Conservation (phyloP, 2,797 vertebrate genomes). For the Scomberomorus guttatus region DNA sequence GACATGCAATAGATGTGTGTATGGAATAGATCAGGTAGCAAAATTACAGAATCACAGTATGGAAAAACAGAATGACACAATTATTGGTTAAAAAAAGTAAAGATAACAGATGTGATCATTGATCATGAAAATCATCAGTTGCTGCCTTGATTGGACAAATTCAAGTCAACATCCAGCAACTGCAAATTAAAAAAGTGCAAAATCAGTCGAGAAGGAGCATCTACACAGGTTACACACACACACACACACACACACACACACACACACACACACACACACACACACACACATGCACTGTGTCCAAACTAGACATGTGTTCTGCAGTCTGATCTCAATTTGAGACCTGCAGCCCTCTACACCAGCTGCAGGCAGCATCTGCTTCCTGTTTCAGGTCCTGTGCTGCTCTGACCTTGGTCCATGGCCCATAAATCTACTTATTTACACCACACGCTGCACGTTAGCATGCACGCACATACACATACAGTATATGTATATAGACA, state of each 20-base stretch:
- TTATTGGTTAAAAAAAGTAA: too few relatives aligned
- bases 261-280: background rate
- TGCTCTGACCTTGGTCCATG: conserved; percentile 47
- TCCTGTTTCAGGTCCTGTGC: conserved; percentile 62
- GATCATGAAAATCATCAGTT: too few relatives aligned
- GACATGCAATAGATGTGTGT: too few relatives aligned
- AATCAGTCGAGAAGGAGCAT: background rate
- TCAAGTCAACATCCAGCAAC: background rate
- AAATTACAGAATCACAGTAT: too few relatives aligned
- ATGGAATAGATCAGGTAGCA: too few relatives aligned
- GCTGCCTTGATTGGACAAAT: background rate
- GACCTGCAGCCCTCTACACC: conserved; percentile 41
- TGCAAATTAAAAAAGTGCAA: background rate
- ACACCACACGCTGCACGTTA: conserved; percentile 9
- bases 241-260: background rate
- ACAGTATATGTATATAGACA: background rate
- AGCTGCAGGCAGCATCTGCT: conserved; percentile 74
- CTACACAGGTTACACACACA: background rate
- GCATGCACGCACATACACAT: conserved; percentile 4
- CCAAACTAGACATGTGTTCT: conserved; percentile 31
- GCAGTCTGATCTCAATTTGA: conserved; percentile 57
- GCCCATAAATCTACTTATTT: conserved; percentile 57
- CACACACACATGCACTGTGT: background rate
- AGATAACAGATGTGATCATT: too few relatives aligned
- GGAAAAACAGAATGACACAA: too few relatives aligned